Evolutionary conservation across 2,113 vertebrate genomes (phyloP), one percentile per base, ranked within the genome.

Genomic region (Lates calcarifer): DNA sequence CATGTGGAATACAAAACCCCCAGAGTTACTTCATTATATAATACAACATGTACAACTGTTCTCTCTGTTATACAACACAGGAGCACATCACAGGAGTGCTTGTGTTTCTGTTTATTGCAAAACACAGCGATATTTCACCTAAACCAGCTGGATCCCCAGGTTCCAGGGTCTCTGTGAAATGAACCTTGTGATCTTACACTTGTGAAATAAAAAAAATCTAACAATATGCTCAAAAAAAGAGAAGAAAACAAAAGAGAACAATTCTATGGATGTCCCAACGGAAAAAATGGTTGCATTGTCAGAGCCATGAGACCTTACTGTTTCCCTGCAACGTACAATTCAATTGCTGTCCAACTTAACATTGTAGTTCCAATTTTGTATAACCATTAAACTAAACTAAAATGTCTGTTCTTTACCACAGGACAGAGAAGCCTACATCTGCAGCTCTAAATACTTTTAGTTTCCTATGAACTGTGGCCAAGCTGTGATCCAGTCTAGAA

Each of bases 21-120:
- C 20, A 53, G 43, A 76, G 77, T 43, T 43, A 18, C 11, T 43
- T 76, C 20, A 71, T 88, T 77, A 79, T 57, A 66, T 77, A 84
- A 89, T 22, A 43, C 17, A 68, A 3, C 0, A 4, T 55, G 26
- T 49, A 26, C 43, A 51, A 63, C 20, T 49, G 20, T 22, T 33
- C 1, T 20, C 28, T 31, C 24, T 45, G 26, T 58, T 73, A 29
- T 12, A 47, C 11, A 75, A 72, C 49, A 81, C 20, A 49, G 47
- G 8, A 22, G 20, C 47, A 49, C 7, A 22, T 22, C 24, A n/a
- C 31, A 18, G n/a, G 2, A 22, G 22, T 26, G 6, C 2, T 26
- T 35, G 9, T 26, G 2, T 49, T 60, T 51, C n/a, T 14, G 7
- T 62, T 53, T 2, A 22, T 39, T 4, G 35, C 0, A 9, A 65